Evolutionary conservation across 2,888 invertebrate genomes (phyloP).

Genomic region (Thymelicus acteon): DNA sequence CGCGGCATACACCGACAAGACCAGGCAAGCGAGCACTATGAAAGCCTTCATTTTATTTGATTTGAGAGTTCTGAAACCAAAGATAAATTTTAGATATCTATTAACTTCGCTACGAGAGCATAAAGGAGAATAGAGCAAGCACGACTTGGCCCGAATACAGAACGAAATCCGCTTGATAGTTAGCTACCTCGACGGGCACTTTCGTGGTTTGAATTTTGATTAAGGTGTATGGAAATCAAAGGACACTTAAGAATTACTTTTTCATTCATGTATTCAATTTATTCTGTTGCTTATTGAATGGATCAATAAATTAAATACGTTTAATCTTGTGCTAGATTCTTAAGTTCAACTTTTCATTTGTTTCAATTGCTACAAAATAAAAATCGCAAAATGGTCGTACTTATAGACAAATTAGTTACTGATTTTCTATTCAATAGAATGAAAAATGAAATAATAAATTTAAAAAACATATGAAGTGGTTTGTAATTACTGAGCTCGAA

Average conservation of each 20-base stretch:
- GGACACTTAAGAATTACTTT: slow-evolving; percentile 28
- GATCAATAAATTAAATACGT: not conserved
- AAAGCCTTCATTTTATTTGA: slow-evolving; percentile 64
- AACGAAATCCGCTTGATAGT: slow-evolving; percentile 53
- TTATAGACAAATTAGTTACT: too few species aligned
- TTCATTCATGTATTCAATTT: slow-evolving; percentile 29
- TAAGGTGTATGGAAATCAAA: slow-evolving; percentile 30
- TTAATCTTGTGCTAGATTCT: too few species aligned
- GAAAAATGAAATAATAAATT: too few species aligned
- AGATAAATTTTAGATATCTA: slow-evolving; percentile 32
- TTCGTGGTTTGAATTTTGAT: slow-evolving; percentile 61
- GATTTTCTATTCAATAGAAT: too few species aligned
- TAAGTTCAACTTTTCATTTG: too few species aligned
- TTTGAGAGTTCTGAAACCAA: slow-evolving; percentile 44
- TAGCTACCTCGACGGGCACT: slow-evolving; percentile 55
- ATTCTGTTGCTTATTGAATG: not conserved
- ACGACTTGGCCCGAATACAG: slow-evolving; percentile 54
- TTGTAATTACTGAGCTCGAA: too few species aligned
- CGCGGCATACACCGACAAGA: slow-evolving; percentile 64
- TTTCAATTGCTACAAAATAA: too few species aligned
- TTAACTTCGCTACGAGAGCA: slow-evolving; percentile 22
- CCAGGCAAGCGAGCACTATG: slow-evolving; percentile 64
- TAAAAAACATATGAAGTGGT: too few species aligned
- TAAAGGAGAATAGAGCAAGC: slow-evolving; percentile 40
- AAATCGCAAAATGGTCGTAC: too few species aligned